These are phyloP conservation scores for Poeciliopsis turrubarensis DNA, from an alignment of 2,113 vertebrate genomes.

Conservation along the genomic window DNA sequence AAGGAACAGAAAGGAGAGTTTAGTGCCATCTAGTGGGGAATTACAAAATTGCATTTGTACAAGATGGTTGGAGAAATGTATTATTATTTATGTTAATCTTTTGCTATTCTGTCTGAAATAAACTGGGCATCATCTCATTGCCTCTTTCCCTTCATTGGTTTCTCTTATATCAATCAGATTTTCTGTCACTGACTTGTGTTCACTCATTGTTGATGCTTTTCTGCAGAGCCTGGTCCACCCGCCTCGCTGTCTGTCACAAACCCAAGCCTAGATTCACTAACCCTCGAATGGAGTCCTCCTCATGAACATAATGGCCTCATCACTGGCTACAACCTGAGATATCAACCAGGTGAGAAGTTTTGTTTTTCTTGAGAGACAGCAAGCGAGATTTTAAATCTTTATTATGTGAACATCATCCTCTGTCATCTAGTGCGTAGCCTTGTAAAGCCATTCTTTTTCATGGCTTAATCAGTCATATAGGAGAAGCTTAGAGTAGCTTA, in stretches of 20 bases:
- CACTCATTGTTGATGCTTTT: neutral
- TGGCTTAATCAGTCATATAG: constrained; percentile 35
- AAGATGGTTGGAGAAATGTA: neutral
- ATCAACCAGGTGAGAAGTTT: constrained; percentile 90
- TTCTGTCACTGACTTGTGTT: neutral
- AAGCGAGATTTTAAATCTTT: neutral
- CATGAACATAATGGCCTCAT: constrained; percentile 88
- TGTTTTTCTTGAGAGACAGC: neutral
- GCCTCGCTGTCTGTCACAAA: constrained; percentile 85
- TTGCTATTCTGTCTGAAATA: neutral
- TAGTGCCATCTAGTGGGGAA: neutral
- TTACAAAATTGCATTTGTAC: neutral
- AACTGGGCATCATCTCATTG: neutral
- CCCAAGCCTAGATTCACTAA: constrained; percentile 88
- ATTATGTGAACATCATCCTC: constrained; percentile 10
- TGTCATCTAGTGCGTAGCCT: constrained; percentile 54
- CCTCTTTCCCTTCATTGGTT: neutral
- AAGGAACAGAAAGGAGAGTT: neutral
- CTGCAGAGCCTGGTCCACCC: constrained; percentile 89
- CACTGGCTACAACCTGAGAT: constrained; percentile 90
- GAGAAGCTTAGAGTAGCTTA: constrained; percentile 10
- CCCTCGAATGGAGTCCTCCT: constrained; percentile 92
- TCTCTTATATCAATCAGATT: neutral
- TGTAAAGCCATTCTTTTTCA: constrained; percentile 46
- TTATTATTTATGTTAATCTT: neutral